Percentiles rank a stretch among this genome's conserved stretches.
Conservation (phyloP, 2,797 vertebrate genomes). For the Amblyraja radiata region DNA sequence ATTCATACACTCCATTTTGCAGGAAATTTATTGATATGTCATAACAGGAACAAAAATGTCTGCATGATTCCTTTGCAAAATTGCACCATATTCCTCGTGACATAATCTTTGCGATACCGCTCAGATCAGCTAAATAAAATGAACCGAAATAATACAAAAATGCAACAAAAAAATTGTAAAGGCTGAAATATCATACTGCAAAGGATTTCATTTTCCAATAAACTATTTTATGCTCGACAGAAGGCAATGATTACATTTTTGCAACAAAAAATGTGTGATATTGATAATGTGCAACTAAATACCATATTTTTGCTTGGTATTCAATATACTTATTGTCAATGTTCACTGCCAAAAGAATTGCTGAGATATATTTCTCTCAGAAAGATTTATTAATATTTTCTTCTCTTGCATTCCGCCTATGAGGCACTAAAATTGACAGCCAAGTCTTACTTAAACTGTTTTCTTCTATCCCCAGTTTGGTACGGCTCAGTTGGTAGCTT, state of each 20-base stretch:
- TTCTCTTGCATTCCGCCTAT: not conserved
- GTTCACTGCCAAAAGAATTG: not conserved
- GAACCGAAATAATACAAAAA: not conserved
- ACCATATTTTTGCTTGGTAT: not conserved
- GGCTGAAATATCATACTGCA: not conserved
- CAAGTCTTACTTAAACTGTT: not conserved
- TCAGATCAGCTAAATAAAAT: not conserved
- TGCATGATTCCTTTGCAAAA: not conserved
- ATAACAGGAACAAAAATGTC: not conserved
- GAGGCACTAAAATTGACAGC: not conserved
- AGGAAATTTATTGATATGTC: slow-evolving; percentile 38
- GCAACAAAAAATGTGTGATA: not conserved
- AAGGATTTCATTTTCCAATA: not conserved
- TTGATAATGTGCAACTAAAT: not conserved
- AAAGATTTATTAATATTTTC: not conserved
- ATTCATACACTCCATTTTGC: slow-evolving; percentile 53
- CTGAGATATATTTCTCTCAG: not conserved
- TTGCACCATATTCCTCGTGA: not conserved
- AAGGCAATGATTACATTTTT: not conserved
- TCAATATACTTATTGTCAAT: no score
- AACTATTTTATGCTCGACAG: not conserved
- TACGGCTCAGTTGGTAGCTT: no score
- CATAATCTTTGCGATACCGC: not conserved
- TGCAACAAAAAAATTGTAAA: not conserved
- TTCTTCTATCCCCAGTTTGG: not conserved